Evolutionary conservation across 64 coral and sea anemone genomes (phyloP), one percentile per base, ranked within the genome.

Genomic region (Actinia equina): DNA sequence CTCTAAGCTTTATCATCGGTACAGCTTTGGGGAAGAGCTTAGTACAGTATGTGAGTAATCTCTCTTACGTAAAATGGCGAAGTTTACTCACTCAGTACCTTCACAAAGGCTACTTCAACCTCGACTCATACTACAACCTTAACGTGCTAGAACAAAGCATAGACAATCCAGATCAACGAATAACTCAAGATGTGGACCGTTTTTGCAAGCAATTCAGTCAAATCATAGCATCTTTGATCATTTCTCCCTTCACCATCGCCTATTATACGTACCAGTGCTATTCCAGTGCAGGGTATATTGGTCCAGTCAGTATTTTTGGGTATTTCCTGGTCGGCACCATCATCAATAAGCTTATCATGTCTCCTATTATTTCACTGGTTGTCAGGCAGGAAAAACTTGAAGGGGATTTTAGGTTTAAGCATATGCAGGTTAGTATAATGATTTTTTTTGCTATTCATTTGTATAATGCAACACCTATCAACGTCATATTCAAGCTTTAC

Each of bases 261-360:
- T 98, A 98, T 59, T 98, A 98, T 80, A 98, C 96, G 1, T 98
- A 98, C 46, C 96, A 95, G 77, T 98, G 96, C 23, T 98, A 95
- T 70, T 79, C 46, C 57, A 99, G 97, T 87, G 87, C 90, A 67
- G 93, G 93, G 1, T 99, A 99, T 61, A 71, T 99, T 88, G 97
- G 97, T 41, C 93, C 90, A 44, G 57, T 95, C n/a, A 90, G 84
- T 59, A 99, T 99, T 55, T 99, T 95, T 91, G 97, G 62, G 23
- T 99, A 95, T 78, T 99, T 99, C 71, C 46, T 99, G 64, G 60
- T 90, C 18, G 93, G 93, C 10, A 93, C 88, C 69, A 93, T 99
- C n/a, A 92, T 99, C 46, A 95, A 99, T 64, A 95, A 83, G 74
- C 45, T 99, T 45, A 90, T 99, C 26, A 95, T 99, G 97, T 84